Evolutionary conservation across 2,797 vertebrate species (phyloP), one percentile per base, ranked within the genome.

Genomic region (Chromis chromis): DNA sequence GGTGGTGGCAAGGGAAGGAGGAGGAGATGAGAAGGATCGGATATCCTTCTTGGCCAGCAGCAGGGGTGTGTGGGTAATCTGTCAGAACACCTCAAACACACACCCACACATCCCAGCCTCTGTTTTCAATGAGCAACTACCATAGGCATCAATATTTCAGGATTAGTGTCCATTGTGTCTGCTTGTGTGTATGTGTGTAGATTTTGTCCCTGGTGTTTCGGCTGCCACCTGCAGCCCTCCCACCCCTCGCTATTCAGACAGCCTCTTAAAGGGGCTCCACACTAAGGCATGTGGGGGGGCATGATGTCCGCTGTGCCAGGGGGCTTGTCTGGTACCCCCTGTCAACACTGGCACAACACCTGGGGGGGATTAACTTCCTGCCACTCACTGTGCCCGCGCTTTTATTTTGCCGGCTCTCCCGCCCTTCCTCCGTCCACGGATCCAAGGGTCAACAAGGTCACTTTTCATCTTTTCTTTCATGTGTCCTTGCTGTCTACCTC

Each of bases 391-490:
- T 82, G 89, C 85, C 86, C 79, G 24, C 83, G 76, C 84, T 92
- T 89, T 93, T 74, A 91, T 91, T 85, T 46, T 28, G 52, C 79
- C 56, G 42, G 64, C 76, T 42, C 65, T 42, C 60, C 62, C 42
- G 25, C 82, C 68, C 78, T 75, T 80, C 60, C 78, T 74, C 71
- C 28, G 28, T 81, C 87, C 82, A 76, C 66, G 58, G 85, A 90
- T 88, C 90, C 82, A 81, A 74, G 82, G 91, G 88, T 94, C 88
- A 86, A 71, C 66, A 17, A 84, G 93, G 93, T 93, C 90, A 88
- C 82, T 74, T 93, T 94, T 95, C 92, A 93, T 94, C 92, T 93
- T 92, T 88, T 83, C 93, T 94, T 94, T 93, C 89, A 94, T 94
- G 88, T 91, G 80, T 85, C 76, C 76, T 80, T 85, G 81, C 75